A percentile compares a stretch with the other conserved stretches of the same genome.
Evolutionary conservation across 2,797 vertebrate species (phyloP).

Genomic region (Tinamus major): DNA sequence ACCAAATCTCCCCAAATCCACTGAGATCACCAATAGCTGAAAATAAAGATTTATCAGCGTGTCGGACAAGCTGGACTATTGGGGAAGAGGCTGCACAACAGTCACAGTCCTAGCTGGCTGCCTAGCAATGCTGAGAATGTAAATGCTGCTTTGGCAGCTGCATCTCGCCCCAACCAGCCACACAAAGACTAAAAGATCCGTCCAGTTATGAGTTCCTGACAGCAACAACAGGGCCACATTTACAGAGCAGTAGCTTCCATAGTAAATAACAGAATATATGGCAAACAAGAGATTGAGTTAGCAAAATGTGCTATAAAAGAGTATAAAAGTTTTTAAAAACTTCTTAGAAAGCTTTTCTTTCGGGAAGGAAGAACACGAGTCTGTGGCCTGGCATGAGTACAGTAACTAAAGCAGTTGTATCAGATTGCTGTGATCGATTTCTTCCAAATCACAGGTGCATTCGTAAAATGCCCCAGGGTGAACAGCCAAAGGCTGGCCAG

Average conservation of each 20-base stretch:
- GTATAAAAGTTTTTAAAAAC: slow-evolving; percentile 78
- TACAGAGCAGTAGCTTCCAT: neutral
- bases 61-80: neutral
- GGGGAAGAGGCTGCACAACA: neutral
- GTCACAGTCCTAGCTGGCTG: neutral
- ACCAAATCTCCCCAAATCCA: slow-evolving; percentile 33
- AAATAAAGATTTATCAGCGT: neutral
- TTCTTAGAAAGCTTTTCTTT: slow-evolving; percentile 41
- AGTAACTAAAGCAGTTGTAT: neutral
- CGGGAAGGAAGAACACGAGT: neutral
- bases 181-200: neutral
- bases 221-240: neutral
- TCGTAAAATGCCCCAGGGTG: neutral
- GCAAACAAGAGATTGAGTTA: slow-evolving; percentile 66
- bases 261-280: neutral
- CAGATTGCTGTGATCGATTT: slow-evolving; percentile 2
- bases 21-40: neutral
- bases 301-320: slow-evolving; percentile 77
- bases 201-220: rapidly evolving
- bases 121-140: neutral
- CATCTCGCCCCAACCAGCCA: neutral
- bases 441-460: neutral
- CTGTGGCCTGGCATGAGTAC: neutral
- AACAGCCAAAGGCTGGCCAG: slow-evolving; percentile 26
- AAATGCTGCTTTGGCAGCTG: neutral